Conservation (phyloP, 2,888 invertebrate species). For the Drosophila mayaguana region DNA sequence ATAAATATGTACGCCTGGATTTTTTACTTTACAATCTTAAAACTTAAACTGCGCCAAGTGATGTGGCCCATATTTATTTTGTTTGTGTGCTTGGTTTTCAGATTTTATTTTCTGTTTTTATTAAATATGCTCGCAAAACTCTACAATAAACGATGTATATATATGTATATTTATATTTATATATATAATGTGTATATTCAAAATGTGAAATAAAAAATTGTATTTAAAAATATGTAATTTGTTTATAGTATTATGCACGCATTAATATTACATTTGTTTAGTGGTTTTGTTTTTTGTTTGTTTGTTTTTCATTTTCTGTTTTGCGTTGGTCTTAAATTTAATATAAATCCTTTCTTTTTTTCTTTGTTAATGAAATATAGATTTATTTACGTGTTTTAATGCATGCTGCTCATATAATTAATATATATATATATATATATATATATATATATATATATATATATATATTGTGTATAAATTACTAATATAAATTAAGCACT, state of each 20-base stretch:
- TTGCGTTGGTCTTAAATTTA: slow-evolving; percentile 49
- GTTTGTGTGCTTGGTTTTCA: slow-evolving; percentile 64
- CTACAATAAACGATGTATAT: slow-evolving; percentile 70
- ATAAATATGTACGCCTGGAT: slow-evolving; percentile 77
- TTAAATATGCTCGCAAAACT: slow-evolving; percentile 79
- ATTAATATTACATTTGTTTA: slow-evolving; percentile 42
- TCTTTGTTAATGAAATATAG: slow-evolving; percentile 35
- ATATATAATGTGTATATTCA: slow-evolving; percentile 72
- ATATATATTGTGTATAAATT: slow-evolving; percentile 72
- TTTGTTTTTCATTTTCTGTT: slow-evolving; percentile 17
- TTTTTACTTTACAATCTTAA: slow-evolving; percentile 75
- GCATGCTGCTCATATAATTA: slow-evolving; percentile 47
- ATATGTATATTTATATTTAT: slow-evolving; percentile 48
- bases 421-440: slow-evolving; percentile 26
- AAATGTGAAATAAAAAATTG: slow-evolving; percentile 75
- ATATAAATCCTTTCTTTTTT: slow-evolving; percentile 52
- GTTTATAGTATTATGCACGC: slow-evolving; percentile 60
- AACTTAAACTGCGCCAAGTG: slow-evolving; percentile 67
- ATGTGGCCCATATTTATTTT: slow-evolving; percentile 57
- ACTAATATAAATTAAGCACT: slow-evolving; percentile 80
- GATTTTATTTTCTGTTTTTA: slow-evolving; percentile 45
- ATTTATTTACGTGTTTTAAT: slow-evolving; percentile 60
- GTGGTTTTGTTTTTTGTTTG: slow-evolving; percentile 41
- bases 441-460: slow-evolving; percentile 34
- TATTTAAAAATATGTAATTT: slow-evolving; percentile 75